Evolutionary conservation across 1,140 invertebrate genomes (phyloP).

Genomic region (Drosophila repletoides): DNA sequence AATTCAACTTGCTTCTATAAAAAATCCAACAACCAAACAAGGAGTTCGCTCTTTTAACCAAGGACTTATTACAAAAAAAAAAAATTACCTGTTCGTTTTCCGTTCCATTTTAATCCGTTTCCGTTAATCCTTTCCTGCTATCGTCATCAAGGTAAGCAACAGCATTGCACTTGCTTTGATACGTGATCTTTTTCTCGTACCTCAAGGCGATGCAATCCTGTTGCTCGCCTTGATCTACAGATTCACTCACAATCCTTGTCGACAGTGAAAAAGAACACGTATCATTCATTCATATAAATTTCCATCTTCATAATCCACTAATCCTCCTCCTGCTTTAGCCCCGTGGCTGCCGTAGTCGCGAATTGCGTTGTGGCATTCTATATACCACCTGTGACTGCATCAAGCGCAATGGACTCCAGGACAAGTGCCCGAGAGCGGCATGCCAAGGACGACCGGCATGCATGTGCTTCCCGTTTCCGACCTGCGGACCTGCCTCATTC

Average conservation of each 20-base stretch:
- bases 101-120: too few relatives aligned
- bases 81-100: constrained; percentile 13
- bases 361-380: constrained; percentile 86
- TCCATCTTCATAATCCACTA: too few relatives aligned
- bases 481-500: constrained; percentile 83
- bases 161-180: constrained; percentile 54
- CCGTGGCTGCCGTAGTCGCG: constrained; percentile 85
- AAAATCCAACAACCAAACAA: too few relatives aligned
- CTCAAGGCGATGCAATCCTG: constrained; percentile 50
- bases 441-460: constrained; percentile 88
- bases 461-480: constrained; percentile 86
- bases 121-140: not conserved
- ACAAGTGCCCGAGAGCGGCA: constrained; percentile 87
- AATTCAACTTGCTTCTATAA: not conserved
- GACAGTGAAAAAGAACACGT: constrained; percentile 16
- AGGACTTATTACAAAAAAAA: too few relatives aligned
- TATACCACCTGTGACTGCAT: constrained; percentile 88
- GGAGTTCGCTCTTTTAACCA: too few relatives aligned
- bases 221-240: constrained; percentile 45
- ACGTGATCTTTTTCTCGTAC: constrained; percentile 24
- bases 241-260: constrained; percentile 7
- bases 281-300: too few relatives aligned
- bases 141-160: constrained; percentile 59
- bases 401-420: constrained; percentile 89
- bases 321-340: too few relatives aligned